These are phyloP conservation scores for Xanthorhoe designata DNA, from an alignment of 2,888 invertebrate species.

Conservation along the genomic window DNA sequence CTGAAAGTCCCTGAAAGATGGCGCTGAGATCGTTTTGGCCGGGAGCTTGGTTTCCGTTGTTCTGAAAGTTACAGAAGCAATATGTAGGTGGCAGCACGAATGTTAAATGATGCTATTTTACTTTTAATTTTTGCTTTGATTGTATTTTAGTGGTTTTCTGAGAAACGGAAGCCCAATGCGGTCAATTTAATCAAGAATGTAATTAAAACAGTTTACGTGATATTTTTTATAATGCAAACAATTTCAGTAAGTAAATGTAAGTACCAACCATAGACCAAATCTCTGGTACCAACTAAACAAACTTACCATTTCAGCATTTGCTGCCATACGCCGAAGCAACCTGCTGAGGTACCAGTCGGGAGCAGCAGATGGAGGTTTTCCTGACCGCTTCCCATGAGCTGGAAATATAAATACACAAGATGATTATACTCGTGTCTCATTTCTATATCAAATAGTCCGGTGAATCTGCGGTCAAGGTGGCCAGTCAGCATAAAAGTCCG, in stretches of 20 bases:
- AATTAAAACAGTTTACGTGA: not conserved
- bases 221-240: not conserved
- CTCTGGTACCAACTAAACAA: too few species aligned
- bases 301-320: slow-evolving; percentile 68
- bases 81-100: slow-evolving; percentile 55
- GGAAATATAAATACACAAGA: slow-evolving; percentile 49
- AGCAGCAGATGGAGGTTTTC: slow-evolving; percentile 65
- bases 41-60: slow-evolving; percentile 50
- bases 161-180: not conserved
- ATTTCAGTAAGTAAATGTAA: not conserved
- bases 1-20: slow-evolving; percentile 65
- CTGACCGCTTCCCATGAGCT: slow-evolving; percentile 88
- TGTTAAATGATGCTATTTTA: not conserved
- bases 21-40: slow-evolving; percentile 64
- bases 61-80: slow-evolving; percentile 56
- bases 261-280: too few species aligned
- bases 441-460: too few species aligned
- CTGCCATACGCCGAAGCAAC: slow-evolving; percentile 69
- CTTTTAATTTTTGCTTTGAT: not conserved
- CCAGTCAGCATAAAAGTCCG: too few species aligned
- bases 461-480: too few species aligned
- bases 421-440: too few species aligned
- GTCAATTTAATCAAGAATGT: not conserved
- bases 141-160: not conserved
- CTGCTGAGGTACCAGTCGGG: slow-evolving; percentile 77